phyloP scores from a whole-genome alignment of 2,113 vertebrate genomes.

The Entomyzon cyanotis region DNA sequence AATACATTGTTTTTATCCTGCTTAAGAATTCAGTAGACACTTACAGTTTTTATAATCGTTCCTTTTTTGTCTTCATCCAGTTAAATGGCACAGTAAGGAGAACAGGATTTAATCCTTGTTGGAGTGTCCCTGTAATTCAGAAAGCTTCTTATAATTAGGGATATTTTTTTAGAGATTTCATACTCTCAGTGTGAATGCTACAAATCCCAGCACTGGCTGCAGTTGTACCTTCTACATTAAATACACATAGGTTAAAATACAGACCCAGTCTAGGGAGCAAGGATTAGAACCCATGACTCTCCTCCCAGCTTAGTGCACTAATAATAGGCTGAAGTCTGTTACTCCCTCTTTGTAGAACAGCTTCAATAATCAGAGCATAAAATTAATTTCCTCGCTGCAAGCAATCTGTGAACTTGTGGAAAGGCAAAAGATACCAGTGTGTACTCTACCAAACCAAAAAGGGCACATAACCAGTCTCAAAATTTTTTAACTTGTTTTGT shows the following conservation, averaged over 20 bases:
- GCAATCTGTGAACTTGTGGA: neutral
- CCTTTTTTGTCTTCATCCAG: neutral
- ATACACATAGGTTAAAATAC: neutral
- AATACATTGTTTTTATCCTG: neutral
- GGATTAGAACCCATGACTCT: neutral
- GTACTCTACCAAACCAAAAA: neutral
- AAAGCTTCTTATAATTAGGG: neutral
- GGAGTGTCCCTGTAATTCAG: neutral
- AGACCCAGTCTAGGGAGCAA: neutral
- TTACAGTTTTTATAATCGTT: neutral
- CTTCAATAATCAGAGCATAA: slow-evolving; percentile 13
- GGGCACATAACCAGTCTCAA: neutral
- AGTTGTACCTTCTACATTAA: neutral
- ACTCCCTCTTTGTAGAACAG: neutral
- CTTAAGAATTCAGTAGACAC: neutral
- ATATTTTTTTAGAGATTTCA: neutral
- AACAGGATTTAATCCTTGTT: neutral
- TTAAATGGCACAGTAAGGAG: neutral
- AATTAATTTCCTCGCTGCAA: neutral
- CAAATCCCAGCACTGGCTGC: neutral
- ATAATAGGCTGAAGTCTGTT: neutral
- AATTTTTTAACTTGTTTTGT: neutral
- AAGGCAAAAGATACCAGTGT: neutral
- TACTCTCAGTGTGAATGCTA: neutral
- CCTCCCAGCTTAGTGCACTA: neutral